Evolutionary conservation across 2,113 vertebrate genomes (phyloP).

Genomic region (Loxodonta africana): DNA sequence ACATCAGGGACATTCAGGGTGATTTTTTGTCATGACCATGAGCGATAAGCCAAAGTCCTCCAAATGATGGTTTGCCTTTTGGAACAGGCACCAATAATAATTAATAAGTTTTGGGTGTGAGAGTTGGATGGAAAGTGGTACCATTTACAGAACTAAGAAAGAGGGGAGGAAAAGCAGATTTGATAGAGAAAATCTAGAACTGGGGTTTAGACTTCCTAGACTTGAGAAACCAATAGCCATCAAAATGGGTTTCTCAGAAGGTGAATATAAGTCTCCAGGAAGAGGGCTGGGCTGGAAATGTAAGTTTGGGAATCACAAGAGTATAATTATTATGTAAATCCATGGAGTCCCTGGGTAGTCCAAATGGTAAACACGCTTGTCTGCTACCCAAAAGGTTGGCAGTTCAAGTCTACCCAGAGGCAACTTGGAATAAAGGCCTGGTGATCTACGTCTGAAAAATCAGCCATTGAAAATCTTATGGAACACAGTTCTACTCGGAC

Average conservation of each 20-base stretch:
- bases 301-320: no score
- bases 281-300: background rate
- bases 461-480: no score
- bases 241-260: conserved; percentile 6
- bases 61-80: background rate
- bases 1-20: background rate
- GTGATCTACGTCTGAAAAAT: no score
- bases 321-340: no score
- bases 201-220: background rate
- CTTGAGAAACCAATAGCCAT: background rate
- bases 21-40: background rate
- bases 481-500: no score
- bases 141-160: background rate
- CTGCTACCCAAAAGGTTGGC: no score
- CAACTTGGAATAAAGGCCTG: no score
- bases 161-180: background rate
- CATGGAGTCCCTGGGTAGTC: no score
- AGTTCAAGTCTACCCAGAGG: no score
- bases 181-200: background rate
- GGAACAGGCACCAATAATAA: background rate
- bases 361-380: no score
- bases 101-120: background rate
- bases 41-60: background rate
- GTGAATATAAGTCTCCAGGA: background rate
- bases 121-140: background rate